Evolutionary conservation across 2,113 vertebrate genomes (phyloP), one percentile per base, ranked within the genome.

Genomic region (Marmota monax): DNA sequence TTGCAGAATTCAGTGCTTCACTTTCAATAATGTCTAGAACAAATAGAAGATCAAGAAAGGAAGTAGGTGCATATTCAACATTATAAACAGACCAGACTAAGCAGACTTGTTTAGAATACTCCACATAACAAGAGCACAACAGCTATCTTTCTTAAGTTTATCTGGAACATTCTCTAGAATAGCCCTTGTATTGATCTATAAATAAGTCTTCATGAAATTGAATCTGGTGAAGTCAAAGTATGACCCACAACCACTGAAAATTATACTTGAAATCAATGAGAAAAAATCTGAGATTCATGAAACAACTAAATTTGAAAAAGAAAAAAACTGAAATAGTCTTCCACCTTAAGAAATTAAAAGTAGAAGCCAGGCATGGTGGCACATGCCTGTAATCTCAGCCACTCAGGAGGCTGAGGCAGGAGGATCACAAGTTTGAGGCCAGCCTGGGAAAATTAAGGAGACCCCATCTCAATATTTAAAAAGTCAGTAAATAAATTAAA

Each of bases 201-300:
- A 94, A 94, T 22, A 69, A 89, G n/a, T 69, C 29, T 67, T 82
- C 63, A 63, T 73, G 32, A 94, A 76, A 56, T 89, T 69, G 53
- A 67, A 84, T 32, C 37, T 7, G 16, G 22, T 12, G 23, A 84
- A 84, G 61, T 12, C 67, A 65, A 89, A 76, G 32, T 13, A 56
- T 37, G 48, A 18, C n/a, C n/a, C 67, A 16, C 16, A 69, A 37
- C 7, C 29, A 76, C 58, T 42, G 29, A 9, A 88, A 89, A 76
- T 67, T n/a, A 56, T 45, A 74, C 45, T 65, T 53, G 20, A 76
- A 89, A 56, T 37, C 32, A 69, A 56, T 27, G 74, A 74, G 1
- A 42, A 37, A 53, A 79, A 79, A 78, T n/a, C 34, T 23, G 32
- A 22, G 34, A n/a, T n/a, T 56, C 51, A 56, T 56, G 51, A 56